Percentiles rank a stretch among this genome's conserved stretches.
phyloP scores from a whole-genome alignment of 35 echinoderm and acorn worm species.

The Ophioderma brevispina region DNA sequence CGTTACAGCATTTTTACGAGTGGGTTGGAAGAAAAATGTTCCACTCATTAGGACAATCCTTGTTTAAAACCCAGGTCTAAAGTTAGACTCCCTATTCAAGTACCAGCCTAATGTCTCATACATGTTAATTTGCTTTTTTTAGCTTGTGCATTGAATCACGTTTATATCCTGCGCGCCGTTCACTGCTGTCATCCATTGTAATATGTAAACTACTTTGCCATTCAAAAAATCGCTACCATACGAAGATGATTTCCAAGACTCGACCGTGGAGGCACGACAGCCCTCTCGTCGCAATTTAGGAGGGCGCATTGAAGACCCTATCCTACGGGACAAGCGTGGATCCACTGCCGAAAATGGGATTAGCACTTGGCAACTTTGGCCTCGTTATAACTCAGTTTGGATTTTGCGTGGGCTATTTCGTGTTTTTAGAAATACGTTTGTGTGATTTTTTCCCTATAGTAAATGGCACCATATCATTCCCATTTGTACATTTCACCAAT shows the following conservation, averaged over 20 bases:
- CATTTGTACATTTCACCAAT: background rate
- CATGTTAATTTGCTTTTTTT: too few relatives aligned
- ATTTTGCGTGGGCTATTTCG: conserved; percentile 88
- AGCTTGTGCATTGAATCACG: too few relatives aligned
- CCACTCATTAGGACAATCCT: too few relatives aligned
- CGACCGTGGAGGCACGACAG: background rate
- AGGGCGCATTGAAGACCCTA: conserved; percentile 52
- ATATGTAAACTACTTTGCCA: too few relatives aligned
- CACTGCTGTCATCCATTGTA: too few relatives aligned
- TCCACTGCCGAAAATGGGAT: conserved; percentile 59
- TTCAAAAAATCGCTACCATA: too few relatives aligned
- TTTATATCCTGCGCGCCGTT: too few relatives aligned
- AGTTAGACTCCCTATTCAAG: too few relatives aligned
- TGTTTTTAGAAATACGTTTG: conserved; percentile 89
- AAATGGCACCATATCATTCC: conserved; percentile 6
- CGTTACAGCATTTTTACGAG: too few relatives aligned
- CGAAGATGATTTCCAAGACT: background rate
- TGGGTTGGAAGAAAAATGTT: too few relatives aligned
- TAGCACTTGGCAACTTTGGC: conserved; percentile 49
- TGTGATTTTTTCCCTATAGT: conserved; percentile 55
- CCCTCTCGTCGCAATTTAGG: conserved; percentile 1
- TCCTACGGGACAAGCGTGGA: conserved; percentile 68
- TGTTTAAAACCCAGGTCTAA: too few relatives aligned
- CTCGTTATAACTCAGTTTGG: conserved; percentile 92
- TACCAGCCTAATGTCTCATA: too few relatives aligned